These are phyloP conservation scores for Drosophila navojoa DNA, from an alignment of 1,140 invertebrate genomes.

Conservation along the genomic window DNA sequence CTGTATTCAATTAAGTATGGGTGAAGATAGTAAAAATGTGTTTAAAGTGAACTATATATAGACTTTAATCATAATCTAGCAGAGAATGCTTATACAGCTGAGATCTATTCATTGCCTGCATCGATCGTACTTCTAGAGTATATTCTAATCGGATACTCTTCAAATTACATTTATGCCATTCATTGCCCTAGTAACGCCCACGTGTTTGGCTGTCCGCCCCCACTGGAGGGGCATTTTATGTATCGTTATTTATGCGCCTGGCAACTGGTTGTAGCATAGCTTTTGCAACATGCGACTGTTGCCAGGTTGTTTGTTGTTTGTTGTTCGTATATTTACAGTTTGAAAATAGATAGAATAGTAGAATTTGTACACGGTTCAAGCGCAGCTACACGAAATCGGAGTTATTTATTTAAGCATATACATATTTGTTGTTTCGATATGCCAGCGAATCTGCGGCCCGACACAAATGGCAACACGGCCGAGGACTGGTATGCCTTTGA, in stretches of 20 bases:
- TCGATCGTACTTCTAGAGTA: not conserved
- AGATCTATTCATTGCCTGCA: no score
- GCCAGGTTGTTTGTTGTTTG: constrained; percentile 27
- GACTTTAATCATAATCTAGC: no score
- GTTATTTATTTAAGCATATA: not conserved
- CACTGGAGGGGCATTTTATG: constrained; percentile 18
- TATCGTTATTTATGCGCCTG: constrained; percentile 72
- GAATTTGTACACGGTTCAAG: constrained; percentile 30
- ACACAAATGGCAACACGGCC: constrained; percentile 84
- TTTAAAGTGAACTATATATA: no score
- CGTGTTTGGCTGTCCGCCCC: constrained; percentile 17
- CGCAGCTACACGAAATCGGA: constrained; percentile 13
- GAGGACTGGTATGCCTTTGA: constrained; percentile 89
- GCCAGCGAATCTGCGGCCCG: constrained; percentile 58
- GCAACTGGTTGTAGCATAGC: constrained; percentile 52
- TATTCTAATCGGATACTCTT: not conserved
- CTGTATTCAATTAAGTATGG: not conserved
- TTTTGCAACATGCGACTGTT: constrained; percentile 32
- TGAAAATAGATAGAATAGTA: constrained; percentile 63
- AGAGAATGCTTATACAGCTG: no score
- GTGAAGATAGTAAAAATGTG: not conserved
- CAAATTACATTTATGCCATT: not conserved
- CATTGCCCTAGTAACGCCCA: constrained; percentile 62
- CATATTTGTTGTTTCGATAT: constrained; percentile 31
- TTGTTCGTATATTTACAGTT: constrained; percentile 44